Evolutionary conservation across 2,797 vertebrate species (phyloP).

Genomic region (Cryptoblepharus egeriae): DNA sequence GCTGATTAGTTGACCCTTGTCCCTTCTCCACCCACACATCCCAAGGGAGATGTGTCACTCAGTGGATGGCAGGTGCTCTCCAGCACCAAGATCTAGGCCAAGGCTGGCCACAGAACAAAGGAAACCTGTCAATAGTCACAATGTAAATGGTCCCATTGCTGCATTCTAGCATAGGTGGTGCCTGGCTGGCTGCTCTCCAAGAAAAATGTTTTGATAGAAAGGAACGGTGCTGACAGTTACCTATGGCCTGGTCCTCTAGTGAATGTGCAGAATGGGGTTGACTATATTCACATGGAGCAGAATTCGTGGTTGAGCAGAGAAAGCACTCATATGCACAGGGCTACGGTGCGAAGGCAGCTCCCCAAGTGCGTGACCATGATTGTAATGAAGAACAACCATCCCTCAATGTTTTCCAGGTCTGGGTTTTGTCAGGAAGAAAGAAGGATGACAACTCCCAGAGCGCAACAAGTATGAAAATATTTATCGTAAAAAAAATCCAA

Average conservation of each 20-base stretch:
- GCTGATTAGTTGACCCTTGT: background rate
- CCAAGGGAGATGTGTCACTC: background rate
- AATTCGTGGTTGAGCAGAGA: background rate
- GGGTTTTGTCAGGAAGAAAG: background rate
- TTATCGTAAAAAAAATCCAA: background rate
- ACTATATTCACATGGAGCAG: background rate
- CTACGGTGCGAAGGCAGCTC: background rate
- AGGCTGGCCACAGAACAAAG: conserved; percentile 10
- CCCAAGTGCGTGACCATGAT: background rate
- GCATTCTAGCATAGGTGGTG: background rate
- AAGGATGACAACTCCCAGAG: background rate
- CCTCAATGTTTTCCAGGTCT: background rate
- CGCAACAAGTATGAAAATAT: background rate
- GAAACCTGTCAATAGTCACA: background rate
- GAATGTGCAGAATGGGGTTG: background rate
- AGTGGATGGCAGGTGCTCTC: background rate
- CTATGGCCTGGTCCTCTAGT: background rate
- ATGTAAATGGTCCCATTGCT: background rate
- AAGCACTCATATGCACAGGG: background rate
- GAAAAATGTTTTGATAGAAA: background rate
- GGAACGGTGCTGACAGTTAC: background rate
- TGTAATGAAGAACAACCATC: background rate
- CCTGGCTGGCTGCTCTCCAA: background rate
- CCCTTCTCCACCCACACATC: background rate
- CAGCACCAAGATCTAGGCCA: background rate